These are phyloP conservation scores for Geopemphigus sp. DNA, from an alignment of 1,140 invertebrate genomes.

Conservation along the genomic window DNA sequence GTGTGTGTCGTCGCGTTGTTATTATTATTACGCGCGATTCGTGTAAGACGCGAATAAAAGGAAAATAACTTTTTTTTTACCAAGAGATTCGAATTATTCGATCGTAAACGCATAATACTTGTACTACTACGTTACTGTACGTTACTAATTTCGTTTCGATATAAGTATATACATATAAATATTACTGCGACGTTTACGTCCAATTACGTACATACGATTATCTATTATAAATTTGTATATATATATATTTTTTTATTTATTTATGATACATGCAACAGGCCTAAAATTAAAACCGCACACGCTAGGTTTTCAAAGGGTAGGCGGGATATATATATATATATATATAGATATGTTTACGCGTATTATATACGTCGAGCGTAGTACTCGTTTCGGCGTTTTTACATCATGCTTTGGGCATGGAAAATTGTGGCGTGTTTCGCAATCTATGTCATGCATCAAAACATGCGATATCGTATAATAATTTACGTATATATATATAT, in stretches of 20 bases:
- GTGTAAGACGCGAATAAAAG: too few species aligned
- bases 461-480: conserved; percentile 39
- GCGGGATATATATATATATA: background rate
- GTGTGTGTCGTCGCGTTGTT: too few species aligned
- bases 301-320: background rate
- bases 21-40: too few species aligned
- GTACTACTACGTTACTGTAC: background rate
- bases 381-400: background rate
- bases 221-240: too few species aligned
- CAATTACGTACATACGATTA: background rate
- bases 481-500: too few species aligned
- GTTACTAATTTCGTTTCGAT: background rate
- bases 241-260: background rate
- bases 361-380: background rate
- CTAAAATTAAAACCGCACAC: conserved; percentile 20
- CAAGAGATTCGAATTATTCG: background rate
- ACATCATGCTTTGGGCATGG: conserved; percentile 32
- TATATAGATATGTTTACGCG: background rate
- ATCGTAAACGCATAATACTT: background rate
- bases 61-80: too few species aligned
- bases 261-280: conserved; percentile 12
- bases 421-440: conserved; percentile 17
- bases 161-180: background rate
- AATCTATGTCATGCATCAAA: conserved; percentile 42
- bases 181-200: background rate